Percentiles rank a stretch among this genome's conserved stretches.
Conservation (phyloP, 2,797 vertebrate species). For the Schizothorax lantsangensis region DNA sequence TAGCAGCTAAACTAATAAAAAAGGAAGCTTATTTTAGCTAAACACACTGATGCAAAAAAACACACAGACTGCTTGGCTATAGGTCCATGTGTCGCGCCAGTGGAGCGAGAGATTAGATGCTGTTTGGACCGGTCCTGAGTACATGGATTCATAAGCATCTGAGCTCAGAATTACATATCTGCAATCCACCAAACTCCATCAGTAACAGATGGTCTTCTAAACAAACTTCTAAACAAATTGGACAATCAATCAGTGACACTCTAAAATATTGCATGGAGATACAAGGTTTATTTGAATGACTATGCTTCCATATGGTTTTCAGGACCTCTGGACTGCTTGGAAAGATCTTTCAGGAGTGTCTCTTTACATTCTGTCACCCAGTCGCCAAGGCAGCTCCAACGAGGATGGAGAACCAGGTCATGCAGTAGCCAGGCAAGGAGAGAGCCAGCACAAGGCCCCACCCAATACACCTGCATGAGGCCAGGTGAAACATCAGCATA, state of each 20-base stretch:
- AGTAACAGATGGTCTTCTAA: not conserved
- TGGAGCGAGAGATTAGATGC: not conserved
- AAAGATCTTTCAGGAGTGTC: constrained; percentile 30
- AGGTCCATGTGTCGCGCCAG: not conserved
- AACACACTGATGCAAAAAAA: not conserved
- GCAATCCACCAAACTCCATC: not conserved
- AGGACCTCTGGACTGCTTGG: constrained; percentile 9
- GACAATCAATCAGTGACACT: not conserved
- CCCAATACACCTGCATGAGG: constrained; percentile 57
- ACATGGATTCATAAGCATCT: not conserved
- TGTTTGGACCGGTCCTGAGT: not conserved
- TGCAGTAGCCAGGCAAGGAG: constrained; percentile 47
- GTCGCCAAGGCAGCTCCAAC: constrained; percentile 48
- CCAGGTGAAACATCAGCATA: not conserved
- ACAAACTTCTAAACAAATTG: not conserved
- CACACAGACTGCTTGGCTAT: not conserved
- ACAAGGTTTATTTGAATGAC: not conserved
- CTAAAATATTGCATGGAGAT: constrained; percentile 8
- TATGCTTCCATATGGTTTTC: constrained; percentile 25
- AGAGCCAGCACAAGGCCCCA: constrained; percentile 44
- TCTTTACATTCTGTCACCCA: constrained; percentile 50
- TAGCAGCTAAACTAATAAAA: not conserved
- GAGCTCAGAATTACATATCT: not conserved
- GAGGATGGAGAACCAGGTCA: constrained; percentile 52
- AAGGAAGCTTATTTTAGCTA: not conserved